phyloP scores from a whole-genome alignment of 2,888 invertebrate genomes.

The Drosophila affinis region DNA sequence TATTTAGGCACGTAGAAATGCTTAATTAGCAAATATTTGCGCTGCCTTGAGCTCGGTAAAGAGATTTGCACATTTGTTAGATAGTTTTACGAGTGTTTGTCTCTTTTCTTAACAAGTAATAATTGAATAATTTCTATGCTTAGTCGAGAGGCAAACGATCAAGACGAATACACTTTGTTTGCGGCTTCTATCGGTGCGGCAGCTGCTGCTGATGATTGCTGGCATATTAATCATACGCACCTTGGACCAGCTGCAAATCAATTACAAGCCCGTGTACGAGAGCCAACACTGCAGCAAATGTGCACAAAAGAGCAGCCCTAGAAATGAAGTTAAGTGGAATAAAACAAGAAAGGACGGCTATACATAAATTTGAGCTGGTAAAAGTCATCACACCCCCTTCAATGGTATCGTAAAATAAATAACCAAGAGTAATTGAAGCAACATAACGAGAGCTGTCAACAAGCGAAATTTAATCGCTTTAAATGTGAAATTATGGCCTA shows the following conservation, averaged over 20 bases:
- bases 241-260: slow-evolving; percentile 33
- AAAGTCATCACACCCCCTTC: neutral
- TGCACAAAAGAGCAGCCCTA: slow-evolving; percentile 3
- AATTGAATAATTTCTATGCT: slow-evolving; percentile 39
- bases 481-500: slow-evolving; percentile 75
- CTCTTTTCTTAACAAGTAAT: slow-evolving; percentile 36
- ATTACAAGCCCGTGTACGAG: slow-evolving; percentile 23
- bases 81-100: slow-evolving; percentile 29
- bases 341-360: neutral
- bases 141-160: neutral
- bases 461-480: slow-evolving; percentile 78
- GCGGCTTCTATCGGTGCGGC: slow-evolving; percentile 20
- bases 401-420: slow-evolving; percentile 12
- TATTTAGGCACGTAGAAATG: slow-evolving; percentile 58
- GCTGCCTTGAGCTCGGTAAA: slow-evolving; percentile 41
- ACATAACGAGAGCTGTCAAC: slow-evolving; percentile 36
- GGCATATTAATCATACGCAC: slow-evolving; percentile 43
- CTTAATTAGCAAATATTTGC: slow-evolving; percentile 78
- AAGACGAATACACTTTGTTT: slow-evolving; percentile 26
- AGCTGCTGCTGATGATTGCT: slow-evolving; percentile 13
- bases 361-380: neutral
- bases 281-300: neutral
- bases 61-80: slow-evolving; percentile 48
- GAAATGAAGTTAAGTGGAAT: neutral
- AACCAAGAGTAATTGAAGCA: slow-evolving; percentile 30